Base-by-base conservation (phyloP, 1,140 invertebrate genomes). In the Drosophila nasuta region DNA sequence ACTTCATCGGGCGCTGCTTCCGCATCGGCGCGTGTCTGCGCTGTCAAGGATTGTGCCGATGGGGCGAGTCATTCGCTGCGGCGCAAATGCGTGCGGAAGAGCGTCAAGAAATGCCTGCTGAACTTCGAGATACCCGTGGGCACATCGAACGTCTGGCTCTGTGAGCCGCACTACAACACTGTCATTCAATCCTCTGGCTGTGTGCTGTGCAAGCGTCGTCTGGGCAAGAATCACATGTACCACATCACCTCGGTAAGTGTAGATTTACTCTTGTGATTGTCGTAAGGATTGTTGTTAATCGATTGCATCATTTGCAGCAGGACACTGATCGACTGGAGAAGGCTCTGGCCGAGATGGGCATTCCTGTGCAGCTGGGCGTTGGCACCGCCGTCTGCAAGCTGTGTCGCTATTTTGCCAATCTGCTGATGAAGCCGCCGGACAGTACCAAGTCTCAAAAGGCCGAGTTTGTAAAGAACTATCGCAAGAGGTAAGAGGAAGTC, bases 331-430 rank as follows among this genome's bases (percentile, higher is more conserved):
- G 96, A 28, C 74, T 97, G 68, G 96, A 97, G 87, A 93, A 94
- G 62, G 93, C 94, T 1, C 93, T 97, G 3, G 87, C 92, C 45
- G 93, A 94, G 58, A 94, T 96, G 76, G 94, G 95, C 5, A 94
- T 97, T 10, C 96, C 96, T 1, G 95, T 96, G n/a, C 93, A 93
- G 33, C 75, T 96, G 43, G 90, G 93, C 35, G 90, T 92, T 17
- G 93, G 93, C 77, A 94, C 95, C 0, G 95, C 96, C 74, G 94
- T 97, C 8, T 97, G 96, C 92, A 97, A 97, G 92, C 91, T 96
- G 4, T 97, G 96, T 79, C 95, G 95, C 67, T 96, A 96, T 82
- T 97, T 96, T 91, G 95, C 95, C 59, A 94, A 95, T 51, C 83
- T 96, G 17, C 93, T 96, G 30, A 93, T 96, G 64, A 96, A 96